These are phyloP conservation scores for Urocolius indicus DNA, from an alignment of 2,113 vertebrate genomes.

Conservation along the genomic window DNA sequence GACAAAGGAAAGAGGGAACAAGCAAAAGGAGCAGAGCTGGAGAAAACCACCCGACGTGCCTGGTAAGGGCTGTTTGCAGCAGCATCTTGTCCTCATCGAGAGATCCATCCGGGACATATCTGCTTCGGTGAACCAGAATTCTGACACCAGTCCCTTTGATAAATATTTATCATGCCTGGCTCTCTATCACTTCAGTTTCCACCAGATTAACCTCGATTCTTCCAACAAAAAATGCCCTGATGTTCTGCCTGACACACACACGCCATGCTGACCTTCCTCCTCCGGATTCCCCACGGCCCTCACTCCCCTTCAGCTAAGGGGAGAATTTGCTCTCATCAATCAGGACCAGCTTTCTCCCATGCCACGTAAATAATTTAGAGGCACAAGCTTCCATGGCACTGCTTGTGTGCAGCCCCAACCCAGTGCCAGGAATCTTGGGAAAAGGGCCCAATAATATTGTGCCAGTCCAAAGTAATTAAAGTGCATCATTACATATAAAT, in stretches of 20 bases:
- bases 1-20: constrained; percentile 39
- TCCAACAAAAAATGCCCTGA: constrained; percentile 21
- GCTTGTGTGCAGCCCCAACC: constrained; percentile 67
- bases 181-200: constrained; percentile 66
- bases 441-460: constrained; percentile 90
- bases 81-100: neutral
- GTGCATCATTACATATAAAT: constrained; percentile 92
- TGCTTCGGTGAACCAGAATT: neutral
- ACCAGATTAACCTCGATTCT: constrained; percentile 66
- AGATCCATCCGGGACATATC: neutral
- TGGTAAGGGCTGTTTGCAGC: neutral
- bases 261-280: neutral
- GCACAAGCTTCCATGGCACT: constrained; percentile 67
- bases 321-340: constrained; percentile 39
- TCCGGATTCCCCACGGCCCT: constrained; percentile 5
- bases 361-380: constrained; percentile 79
- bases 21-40: neutral
- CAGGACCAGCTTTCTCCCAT: constrained; percentile 66
- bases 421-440: constrained; percentile 83
- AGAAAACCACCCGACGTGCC: neutral
- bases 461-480: constrained; percentile 92
- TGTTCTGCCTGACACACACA: constrained; percentile 16
- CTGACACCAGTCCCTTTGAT: constrained; percentile 18
- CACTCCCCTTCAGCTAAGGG: neutral
- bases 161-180: constrained; percentile 59